phyloP scores from a whole-genome alignment of 2,797 vertebrate species.

The Rachycentron canadum region DNA sequence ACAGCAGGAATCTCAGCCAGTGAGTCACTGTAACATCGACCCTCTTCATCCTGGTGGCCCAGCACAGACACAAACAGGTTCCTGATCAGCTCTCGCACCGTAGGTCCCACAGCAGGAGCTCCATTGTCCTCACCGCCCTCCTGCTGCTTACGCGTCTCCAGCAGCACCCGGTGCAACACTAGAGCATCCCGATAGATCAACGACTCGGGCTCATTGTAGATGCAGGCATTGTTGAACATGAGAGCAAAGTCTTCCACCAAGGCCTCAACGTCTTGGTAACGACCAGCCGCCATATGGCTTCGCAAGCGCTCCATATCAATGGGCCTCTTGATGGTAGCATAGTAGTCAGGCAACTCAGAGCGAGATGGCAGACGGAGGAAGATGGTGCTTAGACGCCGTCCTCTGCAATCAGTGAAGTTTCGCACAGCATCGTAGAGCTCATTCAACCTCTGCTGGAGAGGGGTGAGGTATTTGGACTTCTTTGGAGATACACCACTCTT shows the following conservation, averaged over 20 bases:
- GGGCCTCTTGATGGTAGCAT: constrained; percentile 96
- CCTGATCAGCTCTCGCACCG: constrained; percentile 96
- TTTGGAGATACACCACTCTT: constrained; percentile 97
- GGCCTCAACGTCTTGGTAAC: constrained; percentile 96
- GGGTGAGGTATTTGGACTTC: constrained; percentile 97
- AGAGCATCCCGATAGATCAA: constrained; percentile 98
- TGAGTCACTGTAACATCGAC: constrained; percentile 98
- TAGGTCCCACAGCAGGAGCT: constrained; percentile 87
- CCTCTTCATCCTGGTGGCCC: constrained; percentile 98
- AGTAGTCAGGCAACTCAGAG: constrained; percentile 97
- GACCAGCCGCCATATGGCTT: constrained; percentile 95
- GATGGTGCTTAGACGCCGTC: constrained; percentile 95
- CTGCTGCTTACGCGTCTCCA: constrained; percentile 91
- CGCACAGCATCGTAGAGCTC: constrained; percentile 97
- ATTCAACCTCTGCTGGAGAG: constrained; percentile 96
- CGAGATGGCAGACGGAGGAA: constrained; percentile 96
- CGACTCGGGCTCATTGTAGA: constrained; percentile 98
- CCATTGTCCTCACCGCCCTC: constrained; percentile 92
- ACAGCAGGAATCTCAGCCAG: constrained; percentile 95
- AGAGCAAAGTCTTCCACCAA: constrained; percentile 97
- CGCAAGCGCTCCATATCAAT: constrained; percentile 98
- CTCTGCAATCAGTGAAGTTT: constrained; percentile 95
- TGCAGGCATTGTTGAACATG: constrained; percentile 99
- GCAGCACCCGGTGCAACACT: constrained; percentile 94
- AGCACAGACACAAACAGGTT: constrained; percentile 98